Base-by-base conservation (phyloP, 1,140 invertebrate genomes). In the Lordiphosa collinella region DNA sequence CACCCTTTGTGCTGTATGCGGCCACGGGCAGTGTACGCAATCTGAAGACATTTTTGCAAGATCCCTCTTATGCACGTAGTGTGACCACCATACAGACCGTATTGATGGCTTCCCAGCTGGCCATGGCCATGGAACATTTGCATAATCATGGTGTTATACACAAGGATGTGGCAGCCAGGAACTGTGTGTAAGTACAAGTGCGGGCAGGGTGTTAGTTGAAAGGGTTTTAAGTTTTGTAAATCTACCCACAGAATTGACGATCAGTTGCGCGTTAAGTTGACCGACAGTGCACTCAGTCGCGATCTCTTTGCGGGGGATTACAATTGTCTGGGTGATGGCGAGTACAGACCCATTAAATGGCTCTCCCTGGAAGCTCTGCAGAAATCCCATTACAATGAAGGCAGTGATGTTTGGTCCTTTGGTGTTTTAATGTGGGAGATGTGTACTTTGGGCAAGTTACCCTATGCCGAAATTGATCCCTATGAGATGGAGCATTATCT, bases 311-410 rank as follows among this genome's bases (percentile, higher is more conserved):
- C 97, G 0, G 93, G 93, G 3, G 98, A 99, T 89, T 99, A 99
- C 90, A 95, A 98, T 87, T 98, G 96, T 88, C 90, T 98, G 47
- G 96, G 96, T 3, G 97, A 98, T 90, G 97, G 97, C 79, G 97
- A 98, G 88, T 98, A 97, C 90, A 92, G 97, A 59, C 97, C 97
- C 7, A 94, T 99, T 56, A 98, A 98, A 90, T 99, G 98, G 97
- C 91, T 99, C 66, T 94, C 97, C 1, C 90, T 97, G 18, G 98
- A 99, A 89, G 93, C 95, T 41, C 90, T 99, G 38, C 90, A 94
- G 9, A 94, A 94, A 75, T 94, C 94, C 67, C 93, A 93, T 75
- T 98, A 96, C 89, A 95, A 94, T 13, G 93, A 94, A 12, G 93
- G 95, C 31, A 95, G 95, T 37, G 97, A 99, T 90, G 95, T 98